Evolutionary conservation across 2,888 invertebrate genomes (phyloP).

Genomic region (Mesorhabditis sp.): DNA sequence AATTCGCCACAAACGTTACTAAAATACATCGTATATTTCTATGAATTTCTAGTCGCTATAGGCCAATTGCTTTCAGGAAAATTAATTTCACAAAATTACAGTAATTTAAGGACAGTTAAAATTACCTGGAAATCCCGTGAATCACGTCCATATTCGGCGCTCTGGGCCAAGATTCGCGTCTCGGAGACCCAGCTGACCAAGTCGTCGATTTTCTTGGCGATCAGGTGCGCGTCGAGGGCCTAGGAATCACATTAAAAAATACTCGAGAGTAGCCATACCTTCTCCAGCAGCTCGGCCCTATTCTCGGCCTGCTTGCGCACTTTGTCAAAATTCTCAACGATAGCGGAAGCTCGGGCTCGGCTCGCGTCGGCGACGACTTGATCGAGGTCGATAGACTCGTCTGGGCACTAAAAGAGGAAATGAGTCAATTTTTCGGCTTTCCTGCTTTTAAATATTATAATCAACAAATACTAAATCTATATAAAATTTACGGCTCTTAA

Average conservation of each 20-base stretch:
- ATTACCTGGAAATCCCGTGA: not conserved
- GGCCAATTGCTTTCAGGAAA: too few species aligned
- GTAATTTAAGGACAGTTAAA: too few species aligned
- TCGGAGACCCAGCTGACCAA: conserved; percentile 3
- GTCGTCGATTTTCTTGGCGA: not conserved
- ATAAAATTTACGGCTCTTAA: too few species aligned
- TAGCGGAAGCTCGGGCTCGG: not conserved
- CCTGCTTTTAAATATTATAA: too few species aligned
- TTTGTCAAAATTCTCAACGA: not conserved
- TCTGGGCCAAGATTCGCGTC: not conserved
- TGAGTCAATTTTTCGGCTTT: not conserved
- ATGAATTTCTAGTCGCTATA: too few species aligned
- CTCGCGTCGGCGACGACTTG: not conserved
- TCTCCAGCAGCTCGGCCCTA: not conserved
- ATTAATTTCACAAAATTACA: too few species aligned
- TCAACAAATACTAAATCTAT: too few species aligned
- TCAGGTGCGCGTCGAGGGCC: not conserved
- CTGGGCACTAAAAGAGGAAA: not conserved
- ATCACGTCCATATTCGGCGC: not conserved
- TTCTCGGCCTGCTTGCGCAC: not conserved
- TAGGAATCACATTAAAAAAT: not conserved
- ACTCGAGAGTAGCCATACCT: not conserved
- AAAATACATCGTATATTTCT: too few species aligned
- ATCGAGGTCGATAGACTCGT: not conserved
- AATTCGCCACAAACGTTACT: too few species aligned